Evolutionary conservation across 2,113 vertebrate genomes (phyloP).

Genomic region (Aegotheles bennettii): DNA sequence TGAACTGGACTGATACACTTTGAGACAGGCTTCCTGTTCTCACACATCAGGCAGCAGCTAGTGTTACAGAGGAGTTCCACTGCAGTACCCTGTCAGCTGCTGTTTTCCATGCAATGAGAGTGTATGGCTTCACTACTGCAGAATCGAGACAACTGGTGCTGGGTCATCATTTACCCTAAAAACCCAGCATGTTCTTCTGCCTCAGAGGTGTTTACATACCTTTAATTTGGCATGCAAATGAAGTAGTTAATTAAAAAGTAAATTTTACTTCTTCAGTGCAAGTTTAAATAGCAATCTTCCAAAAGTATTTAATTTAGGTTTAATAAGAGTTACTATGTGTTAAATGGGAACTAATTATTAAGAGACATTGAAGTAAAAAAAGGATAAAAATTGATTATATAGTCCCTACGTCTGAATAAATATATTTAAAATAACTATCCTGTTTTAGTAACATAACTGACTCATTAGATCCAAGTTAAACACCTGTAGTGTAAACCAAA

Average conservation of each 20-base stretch:
- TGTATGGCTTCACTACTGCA: not conserved
- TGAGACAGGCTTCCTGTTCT: not conserved
- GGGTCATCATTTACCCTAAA: not conserved
- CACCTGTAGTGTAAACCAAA: not conserved
- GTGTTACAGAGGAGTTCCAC: accelerated
- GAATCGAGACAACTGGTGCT: not conserved
- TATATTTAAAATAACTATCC: not conserved
- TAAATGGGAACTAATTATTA: not conserved
- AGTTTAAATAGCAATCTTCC: not conserved
- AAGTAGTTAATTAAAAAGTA: not conserved
- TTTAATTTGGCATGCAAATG: not conserved
- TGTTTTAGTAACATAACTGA: not conserved
- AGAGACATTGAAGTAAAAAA: not conserved
- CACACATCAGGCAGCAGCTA: accelerated
- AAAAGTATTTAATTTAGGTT: constrained; percentile 11
- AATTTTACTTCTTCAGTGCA: not conserved
- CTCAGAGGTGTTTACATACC: not conserved
- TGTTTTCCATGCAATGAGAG: not conserved
- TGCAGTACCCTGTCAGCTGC: not conserved
- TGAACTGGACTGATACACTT: not conserved
- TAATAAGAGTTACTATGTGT: not conserved
- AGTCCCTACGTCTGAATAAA: not conserved
- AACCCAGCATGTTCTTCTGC: not conserved
- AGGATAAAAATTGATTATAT: not conserved
- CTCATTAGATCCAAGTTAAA: constrained; percentile 17